phyloP scores from a whole-genome alignment of 2,888 invertebrate genomes.

The Meganola albula region DNA sequence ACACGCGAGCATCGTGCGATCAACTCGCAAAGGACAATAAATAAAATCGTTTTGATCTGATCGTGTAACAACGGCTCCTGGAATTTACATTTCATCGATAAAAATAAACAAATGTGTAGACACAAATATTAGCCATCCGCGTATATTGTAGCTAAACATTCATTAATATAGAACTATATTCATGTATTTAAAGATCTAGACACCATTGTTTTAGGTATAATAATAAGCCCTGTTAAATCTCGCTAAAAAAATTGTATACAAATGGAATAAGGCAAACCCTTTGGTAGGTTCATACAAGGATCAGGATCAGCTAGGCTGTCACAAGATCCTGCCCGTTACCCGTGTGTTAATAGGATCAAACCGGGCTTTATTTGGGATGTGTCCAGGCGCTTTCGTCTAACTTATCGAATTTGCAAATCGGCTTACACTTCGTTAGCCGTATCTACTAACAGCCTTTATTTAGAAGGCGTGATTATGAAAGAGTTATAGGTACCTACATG shows the following conservation, averaged over 20 bases:
- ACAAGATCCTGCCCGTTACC: constrained; percentile 67
- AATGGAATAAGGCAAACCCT: constrained; percentile 38
- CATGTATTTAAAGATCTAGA: constrained; percentile 3
- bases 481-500: no score
- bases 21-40: constrained; percentile 33
- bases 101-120: constrained; percentile 38
- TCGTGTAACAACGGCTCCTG: constrained; percentile 26
- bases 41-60: constrained; percentile 38
- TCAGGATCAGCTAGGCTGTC: constrained; percentile 56
- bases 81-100: constrained; percentile 38
- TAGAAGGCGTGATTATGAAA: constrained; percentile 5
- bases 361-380: constrained; percentile 69
- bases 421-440: constrained; percentile 72
- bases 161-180: no score
- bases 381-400: constrained; percentile 73
- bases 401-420: constrained; percentile 75
- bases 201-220: no score
- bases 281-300: constrained; percentile 47
- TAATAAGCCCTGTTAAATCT: constrained; percentile 7
- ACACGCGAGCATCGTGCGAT: constrained; percentile 30
- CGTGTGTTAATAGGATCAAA: constrained; percentile 76
- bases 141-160: constrained; percentile 17
- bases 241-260: constrained; percentile 32
- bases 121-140: constrained; percentile 34
- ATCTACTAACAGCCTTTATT: constrained; percentile 20